A percentile compares a stretch with the other conserved stretches of the same genome.
These are phyloP conservation scores for Idaea straminata DNA, from an alignment of 2,888 invertebrate genomes.

Conservation along the genomic window DNA sequence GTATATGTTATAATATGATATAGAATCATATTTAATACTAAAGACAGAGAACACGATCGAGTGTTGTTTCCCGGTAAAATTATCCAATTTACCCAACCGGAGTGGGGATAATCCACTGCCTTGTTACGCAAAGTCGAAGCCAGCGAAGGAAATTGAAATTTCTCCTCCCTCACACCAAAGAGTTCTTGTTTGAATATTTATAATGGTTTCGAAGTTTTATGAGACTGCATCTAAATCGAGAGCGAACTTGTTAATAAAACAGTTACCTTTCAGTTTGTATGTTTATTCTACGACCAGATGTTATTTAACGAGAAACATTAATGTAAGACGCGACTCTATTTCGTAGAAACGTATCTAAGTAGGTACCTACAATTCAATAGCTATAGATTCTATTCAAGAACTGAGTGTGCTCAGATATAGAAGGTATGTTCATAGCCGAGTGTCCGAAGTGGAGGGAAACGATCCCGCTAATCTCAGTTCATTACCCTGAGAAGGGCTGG, in stretches of 20 bases:
- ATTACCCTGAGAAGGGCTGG: slow-evolving; percentile 37
- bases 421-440: slow-evolving; percentile 12
- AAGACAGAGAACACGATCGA: slow-evolving; percentile 9
- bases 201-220: slow-evolving; percentile 35
- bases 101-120: slow-evolving; percentile 26
- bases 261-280: slow-evolving; percentile 26
- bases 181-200: slow-evolving; percentile 36
- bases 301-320: slow-evolving; percentile 19
- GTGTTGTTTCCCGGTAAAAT: slow-evolving; percentile 26
- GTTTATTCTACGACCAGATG: slow-evolving; percentile 29
- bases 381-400: slow-evolving; percentile 5
- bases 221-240: slow-evolving; percentile 31
- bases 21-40: background rate
- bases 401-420: slow-evolving; percentile 7
- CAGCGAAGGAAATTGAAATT: slow-evolving; percentile 28
- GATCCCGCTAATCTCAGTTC: slow-evolving; percentile 36
- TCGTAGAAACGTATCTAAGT: background rate
- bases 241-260: slow-evolving; percentile 31
- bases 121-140: slow-evolving; percentile 28
- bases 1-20: no score
- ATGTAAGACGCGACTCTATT: slow-evolving; percentile 4
- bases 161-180: slow-evolving; percentile 25
- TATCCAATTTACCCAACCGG: slow-evolving; percentile 29
- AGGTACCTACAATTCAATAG: background rate
- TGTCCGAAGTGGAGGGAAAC: slow-evolving; percentile 24